Percentiles rank a stretch among this genome's conserved stretches.
These are phyloP conservation scores for Drosophila neoperkinsi DNA, from an alignment of 2,888 invertebrate genomes.

Conservation along the genomic window DNA sequence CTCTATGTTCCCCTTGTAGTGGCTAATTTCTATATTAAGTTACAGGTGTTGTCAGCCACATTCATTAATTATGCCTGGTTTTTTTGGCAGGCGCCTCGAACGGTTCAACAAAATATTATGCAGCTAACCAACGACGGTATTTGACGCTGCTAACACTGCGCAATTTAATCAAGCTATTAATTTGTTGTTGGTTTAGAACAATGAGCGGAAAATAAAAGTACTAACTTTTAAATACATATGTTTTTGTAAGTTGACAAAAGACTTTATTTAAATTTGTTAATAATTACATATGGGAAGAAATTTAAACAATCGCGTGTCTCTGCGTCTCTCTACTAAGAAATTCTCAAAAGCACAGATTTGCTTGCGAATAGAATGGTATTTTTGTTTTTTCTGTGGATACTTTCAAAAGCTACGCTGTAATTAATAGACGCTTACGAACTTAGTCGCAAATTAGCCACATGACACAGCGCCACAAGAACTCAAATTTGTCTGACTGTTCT, in stretches of 20 bases:
- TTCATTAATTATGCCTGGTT: slow-evolving; percentile 58
- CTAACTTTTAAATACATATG: slow-evolving; percentile 22
- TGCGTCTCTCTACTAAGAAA: slow-evolving; percentile 29
- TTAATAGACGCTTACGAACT: slow-evolving; percentile 68
- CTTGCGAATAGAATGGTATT: slow-evolving; percentile 58
- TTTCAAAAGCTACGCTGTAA: slow-evolving; percentile 59
- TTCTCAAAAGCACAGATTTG: slow-evolving; percentile 51
- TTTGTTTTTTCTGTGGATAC: slow-evolving; percentile 9
- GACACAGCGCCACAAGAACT: slow-evolving; percentile 59
- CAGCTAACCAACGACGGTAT: slow-evolving; percentile 23
- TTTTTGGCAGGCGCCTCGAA: slow-evolving; percentile 28
- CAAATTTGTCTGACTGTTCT: slow-evolving; percentile 25
- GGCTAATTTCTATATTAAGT: slow-evolving; percentile 73
- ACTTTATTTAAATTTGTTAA: slow-evolving; percentile 51
- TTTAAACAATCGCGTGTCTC: slow-evolving; percentile 57
- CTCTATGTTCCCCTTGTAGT: slow-evolving; percentile 60
- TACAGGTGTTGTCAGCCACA: slow-evolving; percentile 56
- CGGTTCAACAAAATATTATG: slow-evolving; percentile 30
- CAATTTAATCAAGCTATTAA: slow-evolving; percentile 24
- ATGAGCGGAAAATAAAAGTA: slow-evolving; percentile 34
- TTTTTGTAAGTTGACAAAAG: slow-evolving; percentile 39
- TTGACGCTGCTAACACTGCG: slow-evolving; percentile 7
- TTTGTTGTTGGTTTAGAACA: slow-evolving; percentile 27
- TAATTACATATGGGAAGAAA: slow-evolving; percentile 60
- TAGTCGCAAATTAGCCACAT: slow-evolving; percentile 65